These are phyloP conservation scores for Pterocles burchelli DNA, from an alignment of 2,113 vertebrate species.

Conservation along the genomic window DNA sequence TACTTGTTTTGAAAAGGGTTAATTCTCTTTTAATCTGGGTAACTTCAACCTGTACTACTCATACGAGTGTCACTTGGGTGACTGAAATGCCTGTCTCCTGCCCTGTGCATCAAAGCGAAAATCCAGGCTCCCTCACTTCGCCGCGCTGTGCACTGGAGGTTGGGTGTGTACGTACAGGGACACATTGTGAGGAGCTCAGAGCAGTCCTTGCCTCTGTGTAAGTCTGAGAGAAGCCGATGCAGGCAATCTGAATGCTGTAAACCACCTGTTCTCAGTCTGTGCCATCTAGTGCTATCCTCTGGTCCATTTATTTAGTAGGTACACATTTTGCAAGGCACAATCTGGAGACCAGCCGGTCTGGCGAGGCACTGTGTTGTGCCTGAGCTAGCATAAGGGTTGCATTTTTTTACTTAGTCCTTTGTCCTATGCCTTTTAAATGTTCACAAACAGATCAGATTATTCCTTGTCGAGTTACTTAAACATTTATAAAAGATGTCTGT, in stretches of 20 bases:
- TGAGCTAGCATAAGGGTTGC: background rate
- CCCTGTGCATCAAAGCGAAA: background rate
- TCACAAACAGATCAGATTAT: background rate
- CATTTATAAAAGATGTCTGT: background rate
- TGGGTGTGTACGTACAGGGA: rapidly evolving
- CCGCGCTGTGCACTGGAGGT: background rate
- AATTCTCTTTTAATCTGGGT: background rate
- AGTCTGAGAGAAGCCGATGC: background rate
- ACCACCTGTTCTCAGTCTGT: background rate
- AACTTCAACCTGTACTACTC: background rate
- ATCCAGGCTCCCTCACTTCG: background rate
- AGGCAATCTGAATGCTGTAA: background rate
- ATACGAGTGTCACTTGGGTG: background rate
- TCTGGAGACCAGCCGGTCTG: background rate
- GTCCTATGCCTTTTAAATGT: background rate
- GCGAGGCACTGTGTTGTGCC: background rate
- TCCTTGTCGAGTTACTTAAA: background rate
- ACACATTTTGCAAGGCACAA: background rate
- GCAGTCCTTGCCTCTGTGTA: background rate
- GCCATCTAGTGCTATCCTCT: background rate
- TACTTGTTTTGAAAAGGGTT: background rate
- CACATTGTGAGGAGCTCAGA: background rate
- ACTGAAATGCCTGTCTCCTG: background rate
- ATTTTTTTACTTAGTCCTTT: background rate
- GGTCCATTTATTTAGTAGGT: background rate